phyloP scores from a whole-genome alignment of 2,113 vertebrate genomes.

The Microcebus ravelobensis region DNA sequence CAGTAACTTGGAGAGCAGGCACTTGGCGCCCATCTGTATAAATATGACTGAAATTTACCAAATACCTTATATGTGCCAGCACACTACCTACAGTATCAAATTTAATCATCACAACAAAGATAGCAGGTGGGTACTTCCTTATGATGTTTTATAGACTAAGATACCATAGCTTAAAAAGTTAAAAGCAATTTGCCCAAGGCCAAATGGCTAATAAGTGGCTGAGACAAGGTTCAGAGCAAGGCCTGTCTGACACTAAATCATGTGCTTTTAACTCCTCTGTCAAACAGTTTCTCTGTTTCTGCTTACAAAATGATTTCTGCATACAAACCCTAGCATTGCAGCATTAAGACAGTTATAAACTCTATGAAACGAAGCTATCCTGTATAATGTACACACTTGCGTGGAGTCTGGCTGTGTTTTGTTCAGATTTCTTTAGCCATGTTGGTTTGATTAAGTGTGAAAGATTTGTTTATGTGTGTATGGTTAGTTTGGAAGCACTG shows the following conservation, averaged over 20 bases:
- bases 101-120: conserved; percentile 11
- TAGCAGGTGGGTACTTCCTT: background rate
- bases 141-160: conserved; percentile 24
- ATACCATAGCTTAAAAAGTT: background rate
- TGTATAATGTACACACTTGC: background rate
- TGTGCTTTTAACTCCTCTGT: background rate
- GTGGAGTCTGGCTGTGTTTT: too few species aligned
- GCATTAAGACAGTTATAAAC: background rate
- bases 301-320: background rate
- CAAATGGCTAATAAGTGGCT: background rate
- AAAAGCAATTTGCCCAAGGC: conserved; percentile 21
- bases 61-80: background rate
- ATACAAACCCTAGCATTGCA: background rate
- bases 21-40: background rate
- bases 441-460: background rate
- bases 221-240: background rate
- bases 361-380: background rate
- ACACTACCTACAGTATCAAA: background rate
- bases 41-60: background rate
- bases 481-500: background rate
- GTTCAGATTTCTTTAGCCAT: background rate
- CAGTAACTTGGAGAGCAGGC: background rate
- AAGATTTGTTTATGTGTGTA: background rate
- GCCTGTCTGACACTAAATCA: background rate
- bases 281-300: background rate